A percentile compares a stretch with the other conserved stretches of the same genome.
These are phyloP conservation scores for Pogonocherus hispidulus DNA, from an alignment of 2,888 invertebrate species.

Conservation along the genomic window DNA sequence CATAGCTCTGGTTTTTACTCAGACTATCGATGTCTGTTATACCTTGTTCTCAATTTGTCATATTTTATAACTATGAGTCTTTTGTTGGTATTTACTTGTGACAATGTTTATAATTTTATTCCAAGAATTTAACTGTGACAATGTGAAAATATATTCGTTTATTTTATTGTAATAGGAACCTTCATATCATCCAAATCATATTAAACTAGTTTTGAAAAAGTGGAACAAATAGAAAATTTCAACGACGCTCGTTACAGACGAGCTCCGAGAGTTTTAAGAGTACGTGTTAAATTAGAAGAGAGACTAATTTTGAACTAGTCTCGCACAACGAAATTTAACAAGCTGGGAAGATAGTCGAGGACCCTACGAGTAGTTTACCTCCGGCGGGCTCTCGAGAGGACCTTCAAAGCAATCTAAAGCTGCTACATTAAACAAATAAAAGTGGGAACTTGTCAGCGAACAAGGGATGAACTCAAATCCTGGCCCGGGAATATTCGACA, in stretches of 20 bases:
- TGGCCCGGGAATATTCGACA: background rate
- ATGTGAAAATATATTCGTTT: no score
- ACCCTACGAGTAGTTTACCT: slow-evolving; percentile 21
- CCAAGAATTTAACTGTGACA: no score
- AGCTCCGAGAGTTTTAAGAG: background rate
- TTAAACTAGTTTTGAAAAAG: background rate
- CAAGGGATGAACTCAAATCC: background rate
- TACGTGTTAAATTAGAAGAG: slow-evolving; percentile 3
- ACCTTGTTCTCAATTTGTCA: no score
- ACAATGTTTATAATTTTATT: no score
- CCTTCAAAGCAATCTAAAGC: slow-evolving; percentile 18
- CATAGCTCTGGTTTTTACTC: no score
- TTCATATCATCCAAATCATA: background rate
- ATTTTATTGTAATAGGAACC: no score
- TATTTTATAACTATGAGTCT: no score
- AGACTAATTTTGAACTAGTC: slow-evolving; percentile 20
- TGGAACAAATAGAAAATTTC: background rate
- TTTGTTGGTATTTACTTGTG: no score
- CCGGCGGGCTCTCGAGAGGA: slow-evolving; percentile 15
- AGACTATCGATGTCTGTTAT: no score
- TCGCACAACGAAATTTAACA: slow-evolving; percentile 15
- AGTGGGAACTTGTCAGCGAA: slow-evolving; percentile 7
- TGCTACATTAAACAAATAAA: slow-evolving; percentile 20
- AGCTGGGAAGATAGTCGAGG: slow-evolving; percentile 10
- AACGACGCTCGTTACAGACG: background rate